Conservation (phyloP, 2,888 invertebrate species). For the Melinaea menophilus region DNA sequence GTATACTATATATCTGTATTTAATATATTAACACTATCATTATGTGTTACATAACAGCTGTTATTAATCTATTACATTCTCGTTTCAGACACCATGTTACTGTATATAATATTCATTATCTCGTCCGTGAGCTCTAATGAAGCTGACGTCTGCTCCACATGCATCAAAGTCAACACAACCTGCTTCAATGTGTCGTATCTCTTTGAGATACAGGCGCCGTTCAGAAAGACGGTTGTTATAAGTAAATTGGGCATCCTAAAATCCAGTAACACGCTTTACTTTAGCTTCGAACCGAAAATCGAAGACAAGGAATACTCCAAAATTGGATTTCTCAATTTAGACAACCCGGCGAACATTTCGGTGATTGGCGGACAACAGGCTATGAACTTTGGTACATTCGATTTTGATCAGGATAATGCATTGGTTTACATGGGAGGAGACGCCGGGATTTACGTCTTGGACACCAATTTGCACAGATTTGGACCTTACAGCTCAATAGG, state of each 20-base stretch:
- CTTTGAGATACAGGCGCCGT: conserved; percentile 56
- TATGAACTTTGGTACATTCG: conserved; percentile 62
- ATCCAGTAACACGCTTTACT: conserved; percentile 53
- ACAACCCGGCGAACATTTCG: conserved; percentile 39
- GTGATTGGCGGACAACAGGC: conserved; percentile 44
- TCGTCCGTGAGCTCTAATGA: conserved; percentile 37
- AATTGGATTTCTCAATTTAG: conserved; percentile 56
- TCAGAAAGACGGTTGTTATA: conserved; percentile 55
- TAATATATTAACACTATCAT: neutral
- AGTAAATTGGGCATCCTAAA: conserved; percentile 53
- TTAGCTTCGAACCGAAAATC: conserved; percentile 59
- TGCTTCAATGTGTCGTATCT: conserved; percentile 56
- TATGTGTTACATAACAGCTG: neutral
- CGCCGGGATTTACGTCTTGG: conserved; percentile 56
- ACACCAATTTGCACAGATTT: conserved; percentile 43
- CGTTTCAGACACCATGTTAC: conserved; percentile 38
- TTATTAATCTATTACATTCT: neutral
- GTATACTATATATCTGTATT: too few relatives aligned
- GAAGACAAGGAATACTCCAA: conserved; percentile 60
- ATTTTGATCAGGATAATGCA: conserved; percentile 58
- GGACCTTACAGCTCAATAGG: conserved; percentile 56
- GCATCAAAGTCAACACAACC: conserved; percentile 46
- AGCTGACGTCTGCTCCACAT: conserved; percentile 43
- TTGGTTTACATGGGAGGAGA: conserved; percentile 61
- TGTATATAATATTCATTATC: conserved; percentile 39